Percentiles rank a stretch among this genome's conserved stretches.
These are phyloP conservation scores for Orientallactaga sibirica DNA, from an alignment of 2,797 vertebrate genomes.

Conservation along the genomic window DNA sequence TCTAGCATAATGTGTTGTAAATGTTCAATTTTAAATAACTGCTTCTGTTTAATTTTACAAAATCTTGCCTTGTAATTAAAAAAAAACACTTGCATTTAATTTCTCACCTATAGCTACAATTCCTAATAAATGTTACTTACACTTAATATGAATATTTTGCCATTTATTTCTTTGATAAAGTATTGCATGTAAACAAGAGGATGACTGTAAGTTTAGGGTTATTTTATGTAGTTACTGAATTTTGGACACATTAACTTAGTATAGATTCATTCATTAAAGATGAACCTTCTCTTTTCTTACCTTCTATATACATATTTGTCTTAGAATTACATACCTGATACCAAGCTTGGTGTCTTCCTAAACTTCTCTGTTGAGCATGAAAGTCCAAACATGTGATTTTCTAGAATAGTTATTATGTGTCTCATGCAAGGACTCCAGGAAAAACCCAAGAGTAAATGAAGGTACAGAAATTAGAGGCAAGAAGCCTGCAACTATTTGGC, in stretches of 20 bases:
- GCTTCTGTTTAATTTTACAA: neutral
- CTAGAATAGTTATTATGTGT: neutral
- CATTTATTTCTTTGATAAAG: slow-evolving; percentile 37
- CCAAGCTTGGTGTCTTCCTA: neutral
- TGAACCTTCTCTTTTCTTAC: neutral
- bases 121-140: neutral
- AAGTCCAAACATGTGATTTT: neutral
- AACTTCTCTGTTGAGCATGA: neutral
- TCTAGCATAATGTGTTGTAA: neutral
- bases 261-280: neutral
- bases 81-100: neutral
- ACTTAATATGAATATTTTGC: neutral
- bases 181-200: neutral
- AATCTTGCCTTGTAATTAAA: neutral
- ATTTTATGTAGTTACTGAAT: neutral
- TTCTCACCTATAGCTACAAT: neutral
- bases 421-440: neutral
- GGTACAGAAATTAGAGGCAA: neutral
- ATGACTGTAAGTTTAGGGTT: neutral
- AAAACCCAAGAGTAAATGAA: neutral
- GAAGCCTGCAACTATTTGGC: neutral
- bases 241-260: neutral
- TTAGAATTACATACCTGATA: neutral
- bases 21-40: neutral
- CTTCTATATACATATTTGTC: neutral